These are phyloP conservation scores for Potamilus streckersoni DNA, from an alignment of 1,140 invertebrate species.

Conservation along the genomic window DNA sequence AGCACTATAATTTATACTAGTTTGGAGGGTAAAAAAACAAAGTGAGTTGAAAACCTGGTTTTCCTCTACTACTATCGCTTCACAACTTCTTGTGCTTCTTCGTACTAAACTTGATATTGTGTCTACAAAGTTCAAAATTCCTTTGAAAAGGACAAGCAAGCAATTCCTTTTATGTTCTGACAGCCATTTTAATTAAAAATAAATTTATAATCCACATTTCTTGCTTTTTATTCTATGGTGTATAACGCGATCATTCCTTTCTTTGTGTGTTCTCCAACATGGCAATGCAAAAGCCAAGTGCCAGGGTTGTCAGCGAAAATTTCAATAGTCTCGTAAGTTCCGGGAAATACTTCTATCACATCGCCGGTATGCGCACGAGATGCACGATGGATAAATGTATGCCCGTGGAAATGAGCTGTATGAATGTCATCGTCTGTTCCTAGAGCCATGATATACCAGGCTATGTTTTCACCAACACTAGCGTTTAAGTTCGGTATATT, in stretches of 20 bases:
- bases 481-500: slow-evolving; percentile 48
- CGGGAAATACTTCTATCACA: slow-evolving; percentile 54
- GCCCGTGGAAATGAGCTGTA: slow-evolving; percentile 59
- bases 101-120: no score
- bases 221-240: slow-evolving; percentile 1
- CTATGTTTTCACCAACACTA: slow-evolving; percentile 35
- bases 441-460: slow-evolving; percentile 54
- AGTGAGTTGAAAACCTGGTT: no score
- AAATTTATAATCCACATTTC: no score
- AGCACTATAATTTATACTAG: no score
- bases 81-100: no score
- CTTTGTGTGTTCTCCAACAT: slow-evolving; percentile 34
- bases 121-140: no score
- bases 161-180: no score
- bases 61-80: no score
- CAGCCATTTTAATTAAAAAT: no score
- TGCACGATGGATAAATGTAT: slow-evolving; percentile 41
- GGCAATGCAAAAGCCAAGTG: slow-evolving; percentile 51
- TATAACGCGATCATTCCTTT: slow-evolving; percentile 40
- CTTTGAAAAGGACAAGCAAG: no score
- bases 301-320: slow-evolving; percentile 55
- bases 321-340: slow-evolving; percentile 48
- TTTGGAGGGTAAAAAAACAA: no score
- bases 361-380: slow-evolving; percentile 40
- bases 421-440: slow-evolving; percentile 52